Evolutionary conservation across 2,113 vertebrate genomes (phyloP).

Genomic region (Ursus arctos): DNA sequence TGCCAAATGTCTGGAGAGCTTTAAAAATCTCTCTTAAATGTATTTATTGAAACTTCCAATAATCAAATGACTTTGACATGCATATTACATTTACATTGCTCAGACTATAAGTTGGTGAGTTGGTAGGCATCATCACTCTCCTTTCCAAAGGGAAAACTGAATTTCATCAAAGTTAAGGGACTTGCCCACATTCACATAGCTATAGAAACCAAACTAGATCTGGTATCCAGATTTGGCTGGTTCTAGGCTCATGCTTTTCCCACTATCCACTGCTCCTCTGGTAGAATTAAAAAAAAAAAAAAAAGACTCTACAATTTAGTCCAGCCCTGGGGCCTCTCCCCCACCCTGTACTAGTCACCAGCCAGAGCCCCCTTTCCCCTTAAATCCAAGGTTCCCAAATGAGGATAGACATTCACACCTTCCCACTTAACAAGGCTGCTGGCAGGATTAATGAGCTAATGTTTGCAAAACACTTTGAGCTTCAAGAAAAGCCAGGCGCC

Average conservation of each 20-base stretch:
- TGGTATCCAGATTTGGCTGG: neutral
- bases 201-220: neutral
- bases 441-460: conserved; percentile 81
- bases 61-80: neutral
- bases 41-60: neutral
- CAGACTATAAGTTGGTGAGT: neutral
- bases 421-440: conserved; percentile 79
- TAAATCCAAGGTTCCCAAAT: conserved; percentile 57
- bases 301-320: neutral
- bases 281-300: neutral
- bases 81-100: neutral
- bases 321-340: neutral
- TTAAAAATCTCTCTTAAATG: neutral
- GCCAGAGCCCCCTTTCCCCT: neutral
- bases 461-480: conserved; percentile 84
- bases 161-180: neutral
- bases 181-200: neutral
- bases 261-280: neutral
- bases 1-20: neutral
- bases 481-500: conserved; percentile 81
- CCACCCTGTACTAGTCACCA: neutral
- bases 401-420: conserved; percentile 69
- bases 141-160: conserved; percentile 16
- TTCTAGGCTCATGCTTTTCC: neutral
- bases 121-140: neutral